Evolutionary conservation across 1,140 invertebrate genomes (phyloP), one percentile per base, ranked within the genome.

Genomic region (Cydia splendana): DNA sequence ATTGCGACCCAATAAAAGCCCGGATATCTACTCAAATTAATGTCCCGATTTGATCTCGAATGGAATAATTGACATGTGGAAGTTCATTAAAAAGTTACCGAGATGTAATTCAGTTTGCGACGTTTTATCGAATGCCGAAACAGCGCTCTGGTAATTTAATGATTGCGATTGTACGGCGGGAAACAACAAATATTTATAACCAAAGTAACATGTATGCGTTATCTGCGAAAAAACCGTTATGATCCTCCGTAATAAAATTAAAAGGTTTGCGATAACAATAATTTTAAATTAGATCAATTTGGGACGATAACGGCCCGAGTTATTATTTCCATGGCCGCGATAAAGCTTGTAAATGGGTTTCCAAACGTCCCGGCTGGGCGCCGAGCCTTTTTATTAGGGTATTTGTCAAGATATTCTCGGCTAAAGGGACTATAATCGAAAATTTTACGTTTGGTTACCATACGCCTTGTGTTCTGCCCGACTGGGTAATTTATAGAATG

Each of bases 261-360:
- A 91, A 89, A 84, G 87, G 85, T 82, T 85, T 77, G 81, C 86
- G 79, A 90, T 91, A 91, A 89, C 88, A 91, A 90, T 91, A 91
- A 91, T 90, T 91, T 90, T 89, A 88, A 90, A 91, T 91, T 88
- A 91, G 87, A 91, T 88, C 90, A 89, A 92, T 92, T 92, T 91
- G 88, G 89, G 85, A 88, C 86, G 88, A 91, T 92, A 91, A 91
- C 88, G 87, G 89, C 88, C 84, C 82, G 85, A 87, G 88, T 89
- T 90, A 92, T 92, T 92, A 91, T 92, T 92, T 91, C 88, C 89
- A 91, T 91, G 84, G 89, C 88, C 83, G 75, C 91, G 87, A 92
- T 92, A 92, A 92, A 92, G 84, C 88, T 91, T 89, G 88, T 91
- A 90, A 92, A 92, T 91, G 89, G 91, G 90, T 92, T 92, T 91